Base-by-base conservation (phyloP, 2,888 invertebrate genomes). In the Lampropteryx suffumata region DNA sequence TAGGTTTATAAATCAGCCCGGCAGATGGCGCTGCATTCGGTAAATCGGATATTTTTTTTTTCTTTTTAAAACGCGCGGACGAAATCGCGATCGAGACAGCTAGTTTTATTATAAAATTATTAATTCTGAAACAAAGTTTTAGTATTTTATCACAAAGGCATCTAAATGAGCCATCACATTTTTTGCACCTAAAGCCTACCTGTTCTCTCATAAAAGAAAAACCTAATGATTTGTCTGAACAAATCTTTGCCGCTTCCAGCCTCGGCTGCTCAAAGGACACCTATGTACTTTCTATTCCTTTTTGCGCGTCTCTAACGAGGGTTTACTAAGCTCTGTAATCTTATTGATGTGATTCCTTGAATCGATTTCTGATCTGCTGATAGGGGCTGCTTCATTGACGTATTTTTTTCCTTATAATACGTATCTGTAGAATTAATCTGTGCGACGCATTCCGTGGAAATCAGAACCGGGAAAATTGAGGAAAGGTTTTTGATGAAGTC, bases 291-390 rank as follows among this genome's bases (percentile, higher is more conserved):
- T 28, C 9, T 24, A 41, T 52, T 30, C 49, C 41, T 64, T 64
- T 65, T 53, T 47, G 37, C 35, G 27, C 29, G 28, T 28, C 44
- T 36, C 46, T 66, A 66, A 68, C 62, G 66, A 71, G 61, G 56
- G 61, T 48, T 58, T 40, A 40, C 57, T 65, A 62, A 71, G 62
- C 56, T 55, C 37, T 42, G 39, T 64, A 58, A 68, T 64, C 62
- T 56, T 50, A 58, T 63, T 61, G 59, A 60, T 60, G 49, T 47
- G 53, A 33, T 54, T 57, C 47, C 32, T 13, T 48, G 40, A 57
- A 57, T 58, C 50, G 57, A 57, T 55, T 57, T 28, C 54, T 59
- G 61, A 68, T 68, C 59, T 59, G 51, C 55, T 61, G 61, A 67
- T 63, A 61, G 35, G 44, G 34, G 57, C 30, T 39, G 21, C 14